Evolutionary conservation across 2,113 vertebrate genomes (phyloP).

Genomic region (Alces alces): DNA sequence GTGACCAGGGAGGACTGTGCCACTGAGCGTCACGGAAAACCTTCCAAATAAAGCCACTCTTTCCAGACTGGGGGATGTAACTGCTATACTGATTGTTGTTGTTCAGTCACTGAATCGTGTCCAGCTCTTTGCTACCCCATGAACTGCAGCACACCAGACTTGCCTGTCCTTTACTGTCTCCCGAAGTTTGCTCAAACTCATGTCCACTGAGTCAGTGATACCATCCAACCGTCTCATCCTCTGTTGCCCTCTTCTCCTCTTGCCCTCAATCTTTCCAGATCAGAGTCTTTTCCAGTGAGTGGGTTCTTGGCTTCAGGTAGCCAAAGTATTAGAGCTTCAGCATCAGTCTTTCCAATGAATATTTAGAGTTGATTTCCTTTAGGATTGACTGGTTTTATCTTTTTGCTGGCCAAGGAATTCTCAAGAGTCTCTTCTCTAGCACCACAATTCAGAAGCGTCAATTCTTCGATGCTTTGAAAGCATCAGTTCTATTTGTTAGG

Average conservation of each 20-base stretch:
- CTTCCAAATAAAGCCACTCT: neutral
- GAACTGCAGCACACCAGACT: neutral
- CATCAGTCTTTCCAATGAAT: neutral
- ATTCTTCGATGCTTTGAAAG: too few species aligned
- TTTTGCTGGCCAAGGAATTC: neutral
- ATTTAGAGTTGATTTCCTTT: neutral
- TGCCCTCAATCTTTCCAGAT: neutral
- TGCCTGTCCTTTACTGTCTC: neutral
- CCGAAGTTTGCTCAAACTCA: neutral
- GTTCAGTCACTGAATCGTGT: neutral
- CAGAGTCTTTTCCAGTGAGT: neutral
- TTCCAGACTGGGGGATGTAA: neutral
- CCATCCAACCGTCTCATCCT: neutral
- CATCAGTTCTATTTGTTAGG: neutral
- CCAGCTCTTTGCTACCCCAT: neutral
- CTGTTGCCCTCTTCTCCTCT: neutral
- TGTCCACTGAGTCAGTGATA: neutral
- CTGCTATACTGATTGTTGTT: neutral
- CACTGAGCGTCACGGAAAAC: neutral
- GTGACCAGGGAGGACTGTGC: neutral
- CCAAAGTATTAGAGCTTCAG: neutral
- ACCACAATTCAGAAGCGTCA: neutral
- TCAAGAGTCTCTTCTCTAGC: neutral
- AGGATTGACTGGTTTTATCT: neutral
- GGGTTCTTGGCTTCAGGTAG: neutral